Base-by-base conservation (phyloP, 2,888 invertebrate species). In the Cryptocephalus primarius region DNA sequence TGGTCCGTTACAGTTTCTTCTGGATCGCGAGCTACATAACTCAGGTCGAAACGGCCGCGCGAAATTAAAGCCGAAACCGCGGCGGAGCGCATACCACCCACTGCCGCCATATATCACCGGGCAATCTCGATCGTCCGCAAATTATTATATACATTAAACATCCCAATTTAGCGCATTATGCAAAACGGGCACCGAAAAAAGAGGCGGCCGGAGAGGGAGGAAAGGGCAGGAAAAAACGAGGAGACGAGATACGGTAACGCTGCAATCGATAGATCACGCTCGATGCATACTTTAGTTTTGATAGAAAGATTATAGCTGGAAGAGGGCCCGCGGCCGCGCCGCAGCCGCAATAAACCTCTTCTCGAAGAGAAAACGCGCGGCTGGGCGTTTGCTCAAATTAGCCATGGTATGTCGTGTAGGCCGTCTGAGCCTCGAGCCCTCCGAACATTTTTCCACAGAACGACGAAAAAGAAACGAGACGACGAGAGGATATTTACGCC, bases 181-280 rank as follows among this genome's bases (percentile, higher is more conserved):
- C 54, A 54, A 54, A 54, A 49, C 43, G 43, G 22, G 45, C 46
- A 33, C 50, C 49, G 45, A 49, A 52, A 49, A 50, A 52, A 48
- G 45, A 44, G 45, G 36, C 48, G 42, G 38, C 44, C 46, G 32
- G 36, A 12, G n/a, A 12, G 11, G 36, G 36, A 36, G 12, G 6
- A 36, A 36, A 40, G 40, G 10, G 13, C 12, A 40, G 33, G 39
- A 14, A 13, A 14, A 10, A 4, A 8, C 11, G 10, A 12, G 4
- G 22, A 40, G 40, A 40, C 2, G 8, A 40, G 31, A 31, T 33
- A 13, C 13, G 42, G 42, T 12, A 9, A 48, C 48, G 48, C 45
- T 47, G 49, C 54, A 59, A 61, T 60, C 62, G 59, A 63, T 64
- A 64, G 63, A 64, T 63, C 64, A 64, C 62, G 60, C 53, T 60